These are phyloP conservation scores for Lophura nycthemera DNA, from an alignment of 2,113 vertebrate species.

Conservation along the genomic window DNA sequence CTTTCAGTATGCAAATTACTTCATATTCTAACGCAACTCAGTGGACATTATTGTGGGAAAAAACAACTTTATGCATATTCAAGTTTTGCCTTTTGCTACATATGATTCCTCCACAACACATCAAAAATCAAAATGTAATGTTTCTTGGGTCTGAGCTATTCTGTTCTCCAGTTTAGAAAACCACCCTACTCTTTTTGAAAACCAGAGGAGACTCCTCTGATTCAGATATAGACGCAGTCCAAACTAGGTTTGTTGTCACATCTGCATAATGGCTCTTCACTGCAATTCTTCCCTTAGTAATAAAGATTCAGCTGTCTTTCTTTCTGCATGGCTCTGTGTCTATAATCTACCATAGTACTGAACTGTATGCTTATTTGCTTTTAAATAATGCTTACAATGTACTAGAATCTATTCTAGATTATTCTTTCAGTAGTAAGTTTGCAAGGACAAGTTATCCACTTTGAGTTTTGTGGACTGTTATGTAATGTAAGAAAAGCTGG, in stretches of 20 bases:
- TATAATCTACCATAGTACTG: not conserved
- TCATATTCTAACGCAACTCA: not conserved
- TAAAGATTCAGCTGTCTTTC: not conserved
- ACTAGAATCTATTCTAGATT: not conserved
- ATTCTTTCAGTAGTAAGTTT: not conserved
- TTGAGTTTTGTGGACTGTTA: not conserved
- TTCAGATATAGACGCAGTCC: accelerated
- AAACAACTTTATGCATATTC: not conserved
- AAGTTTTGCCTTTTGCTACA: not conserved
- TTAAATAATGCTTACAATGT: not conserved
- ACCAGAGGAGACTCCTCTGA: not conserved
- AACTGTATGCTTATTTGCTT: not conserved
- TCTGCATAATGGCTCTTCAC: not conserved
- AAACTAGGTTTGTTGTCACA: not conserved
- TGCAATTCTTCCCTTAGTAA: not conserved
- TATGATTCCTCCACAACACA: not conserved
- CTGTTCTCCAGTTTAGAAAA: not conserved
- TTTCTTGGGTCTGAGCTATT: not conserved
- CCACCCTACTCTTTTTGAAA: not conserved
- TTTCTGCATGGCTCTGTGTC: not conserved
- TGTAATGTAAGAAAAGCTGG: not conserved
- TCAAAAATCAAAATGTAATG: not conserved
- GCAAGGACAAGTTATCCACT: not conserved
- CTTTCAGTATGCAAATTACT: not conserved
- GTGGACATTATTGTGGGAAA: not conserved